Evolutionary conservation across 2,797 vertebrate genomes (phyloP).

Genomic region (Coranthus polyacanthus): DNA sequence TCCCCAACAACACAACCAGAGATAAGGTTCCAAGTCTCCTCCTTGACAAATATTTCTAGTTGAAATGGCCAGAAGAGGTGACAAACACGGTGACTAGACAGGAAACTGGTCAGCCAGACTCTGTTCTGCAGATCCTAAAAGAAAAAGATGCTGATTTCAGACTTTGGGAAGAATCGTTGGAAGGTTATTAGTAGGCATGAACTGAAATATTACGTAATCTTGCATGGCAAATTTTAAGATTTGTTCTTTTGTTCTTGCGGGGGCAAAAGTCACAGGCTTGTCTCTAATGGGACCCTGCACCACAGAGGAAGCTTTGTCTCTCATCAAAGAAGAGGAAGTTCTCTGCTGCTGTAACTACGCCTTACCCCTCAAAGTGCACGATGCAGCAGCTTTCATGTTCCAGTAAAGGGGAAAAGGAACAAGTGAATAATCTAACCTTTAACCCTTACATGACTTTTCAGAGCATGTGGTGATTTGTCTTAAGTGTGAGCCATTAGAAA

Average conservation of each 20-base stretch:
- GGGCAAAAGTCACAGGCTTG: slow-evolving; percentile 63
- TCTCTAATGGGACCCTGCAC: slow-evolving; percentile 55
- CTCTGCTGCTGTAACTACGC: slow-evolving; percentile 62
- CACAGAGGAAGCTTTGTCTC: slow-evolving; percentile 80
- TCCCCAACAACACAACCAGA: slow-evolving; percentile 76
- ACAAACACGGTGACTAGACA: slow-evolving; percentile 54
- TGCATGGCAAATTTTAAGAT: slow-evolving; percentile 47
- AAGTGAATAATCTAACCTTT: slow-evolving; percentile 80
- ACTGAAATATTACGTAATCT: slow-evolving; percentile 56
- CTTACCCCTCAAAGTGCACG: slow-evolving; percentile 71
- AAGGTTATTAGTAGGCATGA: slow-evolving; percentile 38
- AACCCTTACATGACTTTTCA: slow-evolving; percentile 66
- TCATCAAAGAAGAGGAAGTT: slow-evolving; percentile 83
- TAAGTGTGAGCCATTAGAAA: slow-evolving; percentile 59
- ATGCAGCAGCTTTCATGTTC: slow-evolving; percentile 85
- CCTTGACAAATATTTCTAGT: slow-evolving; percentile 67
- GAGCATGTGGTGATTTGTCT: slow-evolving; percentile 75
- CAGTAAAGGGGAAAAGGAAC: slow-evolving; percentile 75
- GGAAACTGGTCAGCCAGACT: slow-evolving; percentile 57
- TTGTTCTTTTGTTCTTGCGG: slow-evolving; percentile 65
- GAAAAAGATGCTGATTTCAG: slow-evolving; percentile 10
- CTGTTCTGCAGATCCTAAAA: slow-evolving; percentile 41
- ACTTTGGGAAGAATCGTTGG: slow-evolving; percentile 26
- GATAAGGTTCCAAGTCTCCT: slow-evolving; percentile 71
- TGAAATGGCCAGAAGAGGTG: slow-evolving; percentile 63